Evolutionary conservation across 2,113 vertebrate genomes (phyloP).

Genomic region (Xiphias gladius): DNA sequence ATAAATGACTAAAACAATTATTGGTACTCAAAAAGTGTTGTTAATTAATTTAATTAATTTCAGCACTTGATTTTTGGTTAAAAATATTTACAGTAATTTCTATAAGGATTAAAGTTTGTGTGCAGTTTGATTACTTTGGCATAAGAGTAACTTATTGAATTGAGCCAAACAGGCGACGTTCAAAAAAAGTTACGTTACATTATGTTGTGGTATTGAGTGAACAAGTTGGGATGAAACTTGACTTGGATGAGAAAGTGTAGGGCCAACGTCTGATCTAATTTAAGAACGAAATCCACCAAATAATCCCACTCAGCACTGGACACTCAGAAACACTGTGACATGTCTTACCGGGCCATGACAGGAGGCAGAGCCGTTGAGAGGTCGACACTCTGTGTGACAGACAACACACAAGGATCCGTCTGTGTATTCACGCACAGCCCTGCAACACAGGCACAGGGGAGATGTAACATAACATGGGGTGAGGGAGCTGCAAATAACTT

Average conservation of each 20-base stretch:
- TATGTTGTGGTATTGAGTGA: not conserved
- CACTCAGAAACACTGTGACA: not conserved
- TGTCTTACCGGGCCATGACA: constrained; percentile 90
- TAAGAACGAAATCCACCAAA: not conserved
- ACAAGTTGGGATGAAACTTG: not conserved
- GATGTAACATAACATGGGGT: not conserved
- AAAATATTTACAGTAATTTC: too few species aligned
- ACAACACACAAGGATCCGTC: constrained; percentile 86
- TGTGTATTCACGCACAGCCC: constrained; percentile 86
- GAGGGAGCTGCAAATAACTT: too few species aligned
- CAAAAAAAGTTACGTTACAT: too few species aligned
- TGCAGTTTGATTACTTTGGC: too few species aligned
- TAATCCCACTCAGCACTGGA: not conserved
- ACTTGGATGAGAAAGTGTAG: not conserved
- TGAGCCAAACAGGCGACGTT: not conserved
- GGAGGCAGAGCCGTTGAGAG: constrained; percentile 89
- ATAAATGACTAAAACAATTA: too few species aligned
- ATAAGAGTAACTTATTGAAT: not conserved
- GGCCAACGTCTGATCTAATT: not conserved
- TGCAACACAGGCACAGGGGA: constrained; percentile 68
- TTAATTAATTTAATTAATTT: too few species aligned
- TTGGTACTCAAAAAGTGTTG: too few species aligned
- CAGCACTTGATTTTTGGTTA: too few species aligned
- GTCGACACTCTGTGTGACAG: constrained; percentile 92
- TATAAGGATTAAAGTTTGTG: too few species aligned